Evolutionary conservation across 2,797 vertebrate genomes (phyloP), one percentile per base, ranked within the genome.

Genomic region (Dicrostonyx torquatus): DNA sequence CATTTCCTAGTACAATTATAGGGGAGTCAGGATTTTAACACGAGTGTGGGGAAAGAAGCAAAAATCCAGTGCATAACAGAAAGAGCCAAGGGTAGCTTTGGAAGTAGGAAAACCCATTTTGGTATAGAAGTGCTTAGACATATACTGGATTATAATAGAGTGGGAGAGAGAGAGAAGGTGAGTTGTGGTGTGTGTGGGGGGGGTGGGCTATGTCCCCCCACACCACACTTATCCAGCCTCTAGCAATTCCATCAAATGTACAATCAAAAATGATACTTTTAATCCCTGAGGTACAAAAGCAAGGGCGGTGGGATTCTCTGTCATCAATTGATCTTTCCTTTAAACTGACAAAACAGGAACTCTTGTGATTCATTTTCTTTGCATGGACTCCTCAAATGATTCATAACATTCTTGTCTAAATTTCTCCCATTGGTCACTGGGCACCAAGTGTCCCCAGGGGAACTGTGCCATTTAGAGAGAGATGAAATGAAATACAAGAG

Each of bases 181-280:
- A 40, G n/a, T 40, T 22, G n/a, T 37, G 68, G 66, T 70, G 66
- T 64, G 62, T 18, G 6, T 4, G 66, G 26, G 11, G 11, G 0
- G 24, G 58, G 8, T 8, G 14, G 31, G 87, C 5, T 78, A 14
- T 85, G 15, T 3, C 45, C 13, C 8, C 86, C 66, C 48, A 82
- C 6, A 7, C 48, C 78, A 93, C 75, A 20, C 14, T 24, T 91
- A 89, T 85, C 55, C 85, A 34, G 6, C 14, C 37, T 72, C 75
- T 77, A 60, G 48, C 60, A 87, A 45, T 60, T 79, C 34, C 40
- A 58, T 83, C 45, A 92, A 45, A 73, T 60, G 5, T 40, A 87
- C 26, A 82, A 6, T 53, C 73, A 89, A 85, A 92, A 96, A 90
- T 60, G 26, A 48, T 82, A 37, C 26, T 55, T 93, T 79, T 70